A percentile compares a stretch with the other conserved stretches of the same genome.
phyloP scores from a whole-genome alignment of 1,140 invertebrate genomes.

The Ectropis grisescens region DNA sequence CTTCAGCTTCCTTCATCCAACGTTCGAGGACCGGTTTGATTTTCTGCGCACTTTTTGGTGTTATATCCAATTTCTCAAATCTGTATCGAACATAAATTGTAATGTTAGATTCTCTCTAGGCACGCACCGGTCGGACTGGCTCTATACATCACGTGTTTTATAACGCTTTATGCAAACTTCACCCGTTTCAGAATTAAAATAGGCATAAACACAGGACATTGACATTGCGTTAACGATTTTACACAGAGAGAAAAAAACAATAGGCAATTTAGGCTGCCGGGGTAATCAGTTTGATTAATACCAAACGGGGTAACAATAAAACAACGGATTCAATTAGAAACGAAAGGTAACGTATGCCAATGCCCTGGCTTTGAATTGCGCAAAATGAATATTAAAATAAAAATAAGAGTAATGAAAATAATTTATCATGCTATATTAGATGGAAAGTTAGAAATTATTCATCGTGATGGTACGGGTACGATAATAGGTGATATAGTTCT shows the following conservation, averaged over 20 bases:
- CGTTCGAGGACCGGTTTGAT: slow-evolving; percentile 97
- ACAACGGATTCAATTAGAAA: slow-evolving; percentile 63
- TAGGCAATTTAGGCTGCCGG: slow-evolving; percentile 61
- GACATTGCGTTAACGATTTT: slow-evolving; percentile 71
- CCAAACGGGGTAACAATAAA: slow-evolving; percentile 62
- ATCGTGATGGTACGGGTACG: slow-evolving; percentile 45
- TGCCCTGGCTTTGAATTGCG: slow-evolving; percentile 82
- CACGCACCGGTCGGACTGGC: slow-evolving; percentile 28
- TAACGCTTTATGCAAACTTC: no score
- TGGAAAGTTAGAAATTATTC: slow-evolving; percentile 56
- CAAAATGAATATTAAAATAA: slow-evolving; percentile 62
- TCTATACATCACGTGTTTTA: background rate
- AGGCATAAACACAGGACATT: slow-evolving; percentile 77
- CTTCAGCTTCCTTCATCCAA: slow-evolving; percentile 98
- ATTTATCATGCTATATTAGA: slow-evolving; percentile 66
- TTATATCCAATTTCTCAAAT: slow-evolving; percentile 99
- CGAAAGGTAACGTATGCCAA: slow-evolving; percentile 77
- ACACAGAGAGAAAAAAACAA: slow-evolving; percentile 55
- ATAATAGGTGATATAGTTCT: slow-evolving; percentile 55
- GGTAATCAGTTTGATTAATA: slow-evolving; percentile 68
- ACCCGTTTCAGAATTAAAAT: slow-evolving; percentile 47
- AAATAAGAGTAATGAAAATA: slow-evolving; percentile 62
- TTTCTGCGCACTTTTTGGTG: slow-evolving; percentile 98
- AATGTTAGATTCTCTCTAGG: slow-evolving; percentile 57
- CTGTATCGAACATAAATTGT: slow-evolving; percentile 76